phyloP scores from a whole-genome alignment of 2,797 vertebrate genomes.

The Bufotes viridis region DNA sequence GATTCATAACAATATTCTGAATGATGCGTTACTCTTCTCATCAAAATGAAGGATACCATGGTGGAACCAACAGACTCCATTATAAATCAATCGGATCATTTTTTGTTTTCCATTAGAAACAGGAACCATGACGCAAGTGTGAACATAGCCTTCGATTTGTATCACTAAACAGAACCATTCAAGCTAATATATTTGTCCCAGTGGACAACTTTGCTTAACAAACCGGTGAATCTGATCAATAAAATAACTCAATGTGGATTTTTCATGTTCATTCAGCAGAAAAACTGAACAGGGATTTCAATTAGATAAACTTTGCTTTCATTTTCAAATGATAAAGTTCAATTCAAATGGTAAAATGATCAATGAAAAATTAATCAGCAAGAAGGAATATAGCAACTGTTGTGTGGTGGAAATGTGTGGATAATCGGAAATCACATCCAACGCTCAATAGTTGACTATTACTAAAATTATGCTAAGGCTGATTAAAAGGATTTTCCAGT shows the following conservation, averaged over 20 bases:
- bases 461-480: neutral
- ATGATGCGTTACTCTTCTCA: neutral
- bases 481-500: too few relatives aligned
- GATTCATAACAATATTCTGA: neutral
- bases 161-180: neutral
- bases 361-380: constrained; percentile 17
- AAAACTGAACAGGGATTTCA: constrained; percentile 2
- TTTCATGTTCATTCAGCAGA: neutral
- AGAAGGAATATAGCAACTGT: neutral
- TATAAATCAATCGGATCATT: neutral
- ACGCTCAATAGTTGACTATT: neutral
- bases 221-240: constrained; percentile 12
- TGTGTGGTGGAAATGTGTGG: neutral
- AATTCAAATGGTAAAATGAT: constrained; percentile 18
- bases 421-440: neutral
- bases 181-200: neutral
- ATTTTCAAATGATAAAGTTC: constrained; percentile 6
- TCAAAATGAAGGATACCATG: neutral
- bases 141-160: too few relatives aligned
- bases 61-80: neutral
- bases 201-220: neutral
- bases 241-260: neutral
- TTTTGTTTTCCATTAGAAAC: neutral
- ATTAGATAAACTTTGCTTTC: neutral
- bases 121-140: neutral